Conservation (phyloP, 2,888 invertebrate genomes). For the Scaptodrosophila latifasciaeformis region DNA sequence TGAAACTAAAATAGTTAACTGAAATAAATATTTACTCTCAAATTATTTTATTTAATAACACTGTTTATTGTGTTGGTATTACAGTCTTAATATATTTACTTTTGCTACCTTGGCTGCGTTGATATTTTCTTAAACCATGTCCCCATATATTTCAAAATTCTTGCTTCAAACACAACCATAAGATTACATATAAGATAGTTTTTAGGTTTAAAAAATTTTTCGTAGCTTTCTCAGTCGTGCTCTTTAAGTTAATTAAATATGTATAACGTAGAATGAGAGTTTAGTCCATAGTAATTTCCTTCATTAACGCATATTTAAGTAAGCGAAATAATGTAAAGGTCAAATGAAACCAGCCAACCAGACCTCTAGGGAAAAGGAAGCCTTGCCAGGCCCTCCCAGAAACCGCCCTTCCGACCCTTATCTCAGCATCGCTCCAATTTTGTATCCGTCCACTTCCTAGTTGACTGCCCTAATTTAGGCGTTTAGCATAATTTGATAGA, state of each 20-base stretch:
- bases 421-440: not conserved
- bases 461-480: conserved; percentile 23
- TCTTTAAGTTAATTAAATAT: conserved; percentile 51
- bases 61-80: no score
- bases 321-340: conserved; percentile 14
- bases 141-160: not conserved
- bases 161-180: no score
- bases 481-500: conserved; percentile 59
- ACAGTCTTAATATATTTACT: no score
- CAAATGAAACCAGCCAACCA: conserved; percentile 10
- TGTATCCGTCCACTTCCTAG: not conserved
- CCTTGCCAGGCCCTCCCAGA: no score
- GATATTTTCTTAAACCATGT: conserved; percentile 28
- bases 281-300: conserved; percentile 54
- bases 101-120: no score
- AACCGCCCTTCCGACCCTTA: not conserved
- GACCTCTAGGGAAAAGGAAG: no score
- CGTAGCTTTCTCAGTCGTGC: no score
- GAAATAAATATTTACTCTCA: no score
- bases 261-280: conserved; percentile 26
- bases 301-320: conserved; percentile 64
- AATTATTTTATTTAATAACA: no score
- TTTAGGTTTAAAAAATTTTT: no score
- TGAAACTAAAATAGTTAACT: no score
- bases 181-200: no score